phyloP scores from a whole-genome alignment of 2,888 invertebrate species.

The Eudemis profundana region DNA sequence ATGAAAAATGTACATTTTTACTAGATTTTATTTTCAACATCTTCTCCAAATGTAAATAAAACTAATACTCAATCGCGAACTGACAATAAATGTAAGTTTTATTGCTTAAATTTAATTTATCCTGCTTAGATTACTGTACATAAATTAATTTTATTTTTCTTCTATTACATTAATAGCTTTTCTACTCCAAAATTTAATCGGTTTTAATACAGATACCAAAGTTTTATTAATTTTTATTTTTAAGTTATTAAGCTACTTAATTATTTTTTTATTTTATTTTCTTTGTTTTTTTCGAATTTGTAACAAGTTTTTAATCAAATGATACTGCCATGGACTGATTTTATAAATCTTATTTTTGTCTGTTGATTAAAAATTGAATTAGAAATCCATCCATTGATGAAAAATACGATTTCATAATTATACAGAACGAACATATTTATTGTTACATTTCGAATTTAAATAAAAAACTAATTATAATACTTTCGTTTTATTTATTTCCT shows the following conservation, averaged over 20 bases:
- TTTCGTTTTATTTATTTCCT: slow-evolving; percentile 73
- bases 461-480: slow-evolving; percentile 69
- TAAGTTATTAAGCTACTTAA: slow-evolving; percentile 78
- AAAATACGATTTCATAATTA: slow-evolving; percentile 81
- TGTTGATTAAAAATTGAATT: slow-evolving; percentile 52
- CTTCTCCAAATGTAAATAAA: slow-evolving; percentile 71
- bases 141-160: slow-evolving; percentile 69
- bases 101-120: slow-evolving; percentile 74
- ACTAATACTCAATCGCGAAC: slow-evolving; percentile 82
- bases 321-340: slow-evolving; percentile 46
- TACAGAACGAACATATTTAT: slow-evolving; percentile 71
- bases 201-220: slow-evolving; percentile 84
- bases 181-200: slow-evolving; percentile 81
- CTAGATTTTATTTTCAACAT: slow-evolving; percentile 60
- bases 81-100: slow-evolving; percentile 82
- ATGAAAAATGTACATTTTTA: slow-evolving; percentile 51
- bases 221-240: slow-evolving; percentile 80
- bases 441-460: slow-evolving; percentile 83
- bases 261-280: slow-evolving; percentile 66
- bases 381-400: slow-evolving; percentile 81
- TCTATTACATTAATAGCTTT: slow-evolving; percentile 75
- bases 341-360: slow-evolving; percentile 48
- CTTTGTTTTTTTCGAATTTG: slow-evolving; percentile 61
- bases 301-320: slow-evolving; percentile 58
- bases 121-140: slow-evolving; percentile 73